Base-by-base conservation (phyloP, 2,113 vertebrate species). In the Hippopotamus amphibius region DNA sequence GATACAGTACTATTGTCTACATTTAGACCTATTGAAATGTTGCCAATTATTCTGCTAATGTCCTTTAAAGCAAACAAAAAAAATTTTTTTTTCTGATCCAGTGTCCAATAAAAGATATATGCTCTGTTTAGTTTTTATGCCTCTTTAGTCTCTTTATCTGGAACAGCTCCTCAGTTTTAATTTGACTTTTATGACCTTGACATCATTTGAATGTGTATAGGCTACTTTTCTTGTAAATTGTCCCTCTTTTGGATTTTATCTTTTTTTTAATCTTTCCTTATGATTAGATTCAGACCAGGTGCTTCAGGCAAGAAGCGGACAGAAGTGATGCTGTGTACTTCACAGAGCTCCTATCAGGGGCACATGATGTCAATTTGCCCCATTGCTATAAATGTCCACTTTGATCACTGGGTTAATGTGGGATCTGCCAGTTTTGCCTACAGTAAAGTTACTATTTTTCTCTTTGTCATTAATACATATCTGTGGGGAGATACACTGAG, bases 111-210 rank as follows among this genome's bases (percentile, higher is more conserved):
- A 10, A 43, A n/a, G 19, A 46, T 41, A 55, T 24, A 16, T 14
- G 12, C 37, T 81, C 6, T 1, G n/a, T 71, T 90, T 87, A 6
- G 1, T 74, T 57, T 80, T 74, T 28, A 41, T 2, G 11, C 43
- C n/a, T 63, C 57, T 94, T 84, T n/a, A 46, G 48, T 83, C 22
- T 93, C 84, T 24, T 80, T 57, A 59, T 81, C 72, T 68, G 50
- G 11, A 68, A 63, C 5, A 83, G 9, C 14, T 82, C 16, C 72
- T 71, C 37, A 16, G 53, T 3, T 88, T 80, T 88, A 76, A 41
- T 85, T 93, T 63, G n/a, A 68, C 63, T 71, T 93, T 91, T 76
- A 63, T 13, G 83, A 37, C 19, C 22, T 69, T 72, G 69, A 61
- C 24, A 17, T 14, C 30, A n/a, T 86, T 77, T 63, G 28, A 33